Percentiles rank a stretch among this genome's conserved stretches.
These are phyloP conservation scores for Tichodroma muraria DNA, from an alignment of 2,113 vertebrate species.

Conservation along the genomic window DNA sequence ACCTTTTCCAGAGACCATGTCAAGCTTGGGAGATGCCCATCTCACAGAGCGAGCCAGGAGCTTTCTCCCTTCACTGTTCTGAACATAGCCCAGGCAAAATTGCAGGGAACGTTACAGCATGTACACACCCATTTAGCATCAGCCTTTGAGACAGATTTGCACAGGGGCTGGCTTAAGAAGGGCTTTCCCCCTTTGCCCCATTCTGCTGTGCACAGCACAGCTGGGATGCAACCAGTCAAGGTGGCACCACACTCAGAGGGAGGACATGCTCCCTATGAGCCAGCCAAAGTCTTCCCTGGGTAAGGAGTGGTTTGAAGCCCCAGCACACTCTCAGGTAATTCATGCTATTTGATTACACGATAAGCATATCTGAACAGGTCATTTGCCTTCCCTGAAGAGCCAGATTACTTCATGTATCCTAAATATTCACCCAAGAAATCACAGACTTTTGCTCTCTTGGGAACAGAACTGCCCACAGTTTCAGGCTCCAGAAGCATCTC, in stretches of 20 bases:
- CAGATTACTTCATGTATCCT: background rate
- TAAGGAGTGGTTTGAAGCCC: background rate
- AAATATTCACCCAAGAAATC: background rate
- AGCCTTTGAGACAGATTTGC: background rate
- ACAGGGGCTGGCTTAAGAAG: background rate
- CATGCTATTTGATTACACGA: background rate
- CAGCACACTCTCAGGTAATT: background rate
- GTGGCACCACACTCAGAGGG: background rate
- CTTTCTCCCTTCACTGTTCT: background rate
- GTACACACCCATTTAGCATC: background rate
- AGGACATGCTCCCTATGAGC: rapidly evolving
- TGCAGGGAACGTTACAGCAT: background rate
- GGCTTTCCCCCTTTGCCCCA: background rate
- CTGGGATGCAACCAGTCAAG: background rate
- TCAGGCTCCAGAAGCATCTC: background rate
- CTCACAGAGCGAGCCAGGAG: background rate
- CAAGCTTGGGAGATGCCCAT: background rate
- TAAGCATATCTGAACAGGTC: background rate
- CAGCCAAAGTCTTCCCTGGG: background rate
- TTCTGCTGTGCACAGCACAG: background rate
- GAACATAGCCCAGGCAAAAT: background rate
- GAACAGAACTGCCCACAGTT: background rate
- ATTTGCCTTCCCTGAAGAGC: background rate
- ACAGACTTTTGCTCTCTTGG: background rate
- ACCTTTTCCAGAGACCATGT: background rate